A percentile compares a stretch with the other conserved stretches of the same genome.
These are phyloP conservation scores for Carcinoscorpius rotundicauda DNA, from an alignment of 1,140 invertebrate species.

Conservation along the genomic window DNA sequence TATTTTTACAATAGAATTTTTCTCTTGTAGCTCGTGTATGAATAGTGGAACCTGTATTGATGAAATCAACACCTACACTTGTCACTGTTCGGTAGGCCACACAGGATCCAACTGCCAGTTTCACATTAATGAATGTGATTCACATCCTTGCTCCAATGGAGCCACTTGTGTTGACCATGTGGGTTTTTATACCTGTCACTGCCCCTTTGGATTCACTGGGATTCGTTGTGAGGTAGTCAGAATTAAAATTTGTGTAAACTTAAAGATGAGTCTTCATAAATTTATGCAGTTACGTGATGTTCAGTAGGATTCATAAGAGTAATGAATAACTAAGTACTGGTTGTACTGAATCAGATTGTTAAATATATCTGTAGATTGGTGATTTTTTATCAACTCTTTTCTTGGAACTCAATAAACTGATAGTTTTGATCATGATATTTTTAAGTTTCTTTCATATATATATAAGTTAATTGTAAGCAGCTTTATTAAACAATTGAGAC, in stretches of 20 bases:
- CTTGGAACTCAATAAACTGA: too few relatives aligned
- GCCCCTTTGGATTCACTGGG: conserved; percentile 42
- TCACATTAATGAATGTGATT: conserved; percentile 46
- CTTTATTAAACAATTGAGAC: too few relatives aligned
- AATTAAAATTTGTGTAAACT: neutral
- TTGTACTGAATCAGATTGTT: conserved; percentile 46
- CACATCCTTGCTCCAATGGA: conserved; percentile 75
- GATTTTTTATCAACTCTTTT: too few relatives aligned
- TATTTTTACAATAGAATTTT: too few relatives aligned
- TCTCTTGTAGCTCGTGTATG: conserved; percentile 29
- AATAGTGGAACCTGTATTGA: conserved; percentile 38
- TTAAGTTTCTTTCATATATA: too few relatives aligned
- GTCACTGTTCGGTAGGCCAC: conserved; percentile 38
- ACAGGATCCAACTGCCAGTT: conserved; percentile 40
- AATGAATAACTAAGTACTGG: too few relatives aligned
- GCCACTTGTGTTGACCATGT: conserved; percentile 24
- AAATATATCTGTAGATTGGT: conserved; percentile 20
- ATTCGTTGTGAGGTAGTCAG: conserved; percentile 6
- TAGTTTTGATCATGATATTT: too few relatives aligned
- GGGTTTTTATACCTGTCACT: conserved; percentile 29
- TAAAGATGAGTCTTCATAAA: neutral
- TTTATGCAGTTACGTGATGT: neutral
- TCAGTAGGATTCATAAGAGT: too few relatives aligned
- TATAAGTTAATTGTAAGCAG: too few relatives aligned
- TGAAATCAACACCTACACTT: conserved; percentile 29